Evolutionary conservation across 2,113 vertebrate species (phyloP).

Genomic region (Phainopepla nitens): DNA sequence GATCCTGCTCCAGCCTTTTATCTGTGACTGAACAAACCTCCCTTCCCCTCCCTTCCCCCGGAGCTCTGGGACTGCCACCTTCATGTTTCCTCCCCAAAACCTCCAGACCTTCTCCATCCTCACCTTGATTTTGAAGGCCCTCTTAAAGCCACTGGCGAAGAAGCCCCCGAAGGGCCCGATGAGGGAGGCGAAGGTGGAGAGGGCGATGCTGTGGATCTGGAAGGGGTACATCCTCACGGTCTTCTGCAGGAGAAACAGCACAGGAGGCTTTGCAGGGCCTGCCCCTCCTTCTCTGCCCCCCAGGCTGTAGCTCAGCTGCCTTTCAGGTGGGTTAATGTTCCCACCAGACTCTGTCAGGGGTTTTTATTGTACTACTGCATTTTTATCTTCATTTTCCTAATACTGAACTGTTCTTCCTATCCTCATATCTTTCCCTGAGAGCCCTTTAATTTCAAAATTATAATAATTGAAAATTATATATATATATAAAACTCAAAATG

Average conservation of each 20-base stretch:
- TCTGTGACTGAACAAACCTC: background rate
- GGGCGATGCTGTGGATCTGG: conserved; percentile 97
- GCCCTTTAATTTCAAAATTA: too few species aligned
- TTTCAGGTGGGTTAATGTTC: background rate
- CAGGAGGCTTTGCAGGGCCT: background rate
- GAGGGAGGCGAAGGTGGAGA: conserved; percentile 93
- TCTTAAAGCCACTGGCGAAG: conserved; percentile 97
- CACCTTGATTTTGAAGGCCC: conserved; percentile 99
- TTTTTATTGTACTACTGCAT: too few species aligned
- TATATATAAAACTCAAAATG: too few species aligned
- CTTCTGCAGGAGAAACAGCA: conserved; percentile 71
- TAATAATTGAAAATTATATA: too few species aligned
- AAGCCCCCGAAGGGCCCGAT: conserved; percentile 96
- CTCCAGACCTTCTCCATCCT: background rate
- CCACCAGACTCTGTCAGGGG: background rate
- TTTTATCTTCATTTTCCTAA: too few species aligned
- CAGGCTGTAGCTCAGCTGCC: background rate
- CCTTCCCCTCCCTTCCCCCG: background rate
- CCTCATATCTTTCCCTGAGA: too few species aligned
- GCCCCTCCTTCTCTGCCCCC: background rate
- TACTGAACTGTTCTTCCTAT: too few species aligned
- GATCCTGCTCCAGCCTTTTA: background rate
- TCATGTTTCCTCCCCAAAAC: background rate
- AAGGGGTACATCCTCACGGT: conserved; percentile 92
- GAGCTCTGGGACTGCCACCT: background rate